Base-by-base conservation (phyloP, 2,888 invertebrate species). In the Spisula solida region DNA sequence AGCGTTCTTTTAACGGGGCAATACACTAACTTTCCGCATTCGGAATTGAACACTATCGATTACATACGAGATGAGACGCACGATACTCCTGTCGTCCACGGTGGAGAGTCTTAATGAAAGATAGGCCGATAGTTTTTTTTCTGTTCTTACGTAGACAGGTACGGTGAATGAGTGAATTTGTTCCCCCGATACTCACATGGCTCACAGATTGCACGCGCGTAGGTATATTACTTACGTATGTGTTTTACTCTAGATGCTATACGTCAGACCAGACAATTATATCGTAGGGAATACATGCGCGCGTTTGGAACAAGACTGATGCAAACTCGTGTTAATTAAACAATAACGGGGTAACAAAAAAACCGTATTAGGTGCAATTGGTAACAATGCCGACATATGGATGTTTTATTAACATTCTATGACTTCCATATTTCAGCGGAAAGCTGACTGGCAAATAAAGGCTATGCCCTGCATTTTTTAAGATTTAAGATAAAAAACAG, bases 131-230 rank as follows among this genome's bases (percentile, higher is more conserved):
- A 31, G 56, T 18, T 75, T 75, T 70, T 75, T 75, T 1, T 4
- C 60, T 34, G 34, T 16, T 75, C 75, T 75, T 75, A 75, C 75
- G 31, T 31, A 60, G 60, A 16, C 75, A 75, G 75, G 75, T 75
- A 75, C 31, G 16, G 14, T 75, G 31, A 34, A 75, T 18, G 34
- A 75, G 75, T 31, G 12, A 34, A 75, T 31, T 31, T 8, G 25
- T 66, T 66, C 60, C n/a, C n/a, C 25, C 51, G 5, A 66, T 66
- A 66, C 41, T 41, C 41, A 41, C 41, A 41, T 41, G 41, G 2
- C 60, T 25, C 10, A 66, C 60, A 66, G 60, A 66, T 6, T 10
- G 25, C 25, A 10, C 25, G 25, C 25, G 12, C 25, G 60, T 66
- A 66, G 8, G 60, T 25, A 2, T 25, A 25, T 25, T 51, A 12